Conservation (phyloP, 2,888 invertebrate species). For the Ommatoiulus sabulosus region DNA sequence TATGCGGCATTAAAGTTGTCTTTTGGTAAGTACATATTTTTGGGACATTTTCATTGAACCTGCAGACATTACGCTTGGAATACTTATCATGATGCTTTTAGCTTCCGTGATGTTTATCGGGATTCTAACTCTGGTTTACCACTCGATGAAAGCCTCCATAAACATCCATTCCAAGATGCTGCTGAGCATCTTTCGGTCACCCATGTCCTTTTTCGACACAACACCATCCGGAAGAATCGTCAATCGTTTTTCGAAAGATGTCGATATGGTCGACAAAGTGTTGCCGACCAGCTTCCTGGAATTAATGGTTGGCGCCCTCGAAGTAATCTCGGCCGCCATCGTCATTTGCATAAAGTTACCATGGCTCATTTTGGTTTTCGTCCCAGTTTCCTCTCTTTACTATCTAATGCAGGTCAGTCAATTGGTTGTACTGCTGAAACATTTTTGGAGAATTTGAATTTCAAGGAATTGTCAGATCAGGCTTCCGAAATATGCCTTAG, state of each 20-base stretch:
- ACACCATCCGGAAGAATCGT: conserved; percentile 78
- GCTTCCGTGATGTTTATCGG: conserved; percentile 42
- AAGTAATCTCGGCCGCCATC: conserved; percentile 34
- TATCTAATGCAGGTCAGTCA: conserved; percentile 64
- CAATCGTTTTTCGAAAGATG: conserved; percentile 74
- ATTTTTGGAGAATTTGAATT: too few relatives aligned
- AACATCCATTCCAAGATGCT: conserved; percentile 74
- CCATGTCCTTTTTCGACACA: conserved; percentile 82
- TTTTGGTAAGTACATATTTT: conserved; percentile 35
- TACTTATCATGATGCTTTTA: background rate
- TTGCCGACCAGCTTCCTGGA: conserved; percentile 51
- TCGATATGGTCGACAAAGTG: conserved; percentile 39
- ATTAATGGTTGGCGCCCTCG: background rate
- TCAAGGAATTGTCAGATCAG: too few relatives aligned
- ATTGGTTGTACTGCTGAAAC: too few relatives aligned
- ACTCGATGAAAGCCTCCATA: conserved; percentile 52
- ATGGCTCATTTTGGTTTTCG: background rate
- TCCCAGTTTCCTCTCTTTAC: conserved; percentile 62
- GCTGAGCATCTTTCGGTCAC: conserved; percentile 74
- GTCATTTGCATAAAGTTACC: conserved; percentile 53
- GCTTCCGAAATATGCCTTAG: too few relatives aligned
- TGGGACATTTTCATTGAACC: background rate
- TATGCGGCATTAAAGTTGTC: conserved; percentile 1
- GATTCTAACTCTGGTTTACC: conserved; percentile 18
- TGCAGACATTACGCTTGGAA: too few relatives aligned